Base-by-base conservation (phyloP, 2,797 vertebrate genomes). In the Orientallactaga sibirica region DNA sequence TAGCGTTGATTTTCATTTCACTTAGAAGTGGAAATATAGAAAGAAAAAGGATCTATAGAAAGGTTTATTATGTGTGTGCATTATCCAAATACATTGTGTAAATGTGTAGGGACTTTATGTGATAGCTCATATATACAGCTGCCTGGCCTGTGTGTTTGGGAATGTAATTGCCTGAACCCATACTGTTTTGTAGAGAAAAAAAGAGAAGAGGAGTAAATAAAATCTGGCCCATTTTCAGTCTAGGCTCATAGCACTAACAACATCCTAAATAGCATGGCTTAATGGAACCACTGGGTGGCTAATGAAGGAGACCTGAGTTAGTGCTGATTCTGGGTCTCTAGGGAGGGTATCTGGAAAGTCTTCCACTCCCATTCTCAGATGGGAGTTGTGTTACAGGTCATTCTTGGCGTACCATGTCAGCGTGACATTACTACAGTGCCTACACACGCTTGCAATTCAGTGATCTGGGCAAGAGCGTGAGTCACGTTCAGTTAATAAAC, bases 1-100 rank as follows among this genome's bases (percentile, higher is more conserved):
- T 94, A 4, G 48, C 41, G 48, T 74, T 94, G 92, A 96, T 95
- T 96, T 95, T 93, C 81, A 93, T 92, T 94, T 95, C 91, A 81
- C 89, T 96, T 88, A 92, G 61, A 96, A 97, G 92, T 89, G 92
- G 82, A 82, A 95, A 93, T 68, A 71, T 16, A 77, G 79, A 64
- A 92, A 95, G 95, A 97, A 94, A 95, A 95, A 94, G 85, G 92
- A 95, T 94, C 94, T 88, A 96, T 75, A 81, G 97, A 96, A 96
- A 97, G 95, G 89, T 97, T 97, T 96, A 97, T 88, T 95, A 94
- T 75, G 91, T 97, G 93, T 96, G 81, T 94, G 92, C 92, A 92
- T 92, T 95, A 92, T 95, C 92, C 96, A 96, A 94, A 94, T 86
- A 74, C 37, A 76, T 75, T 85, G 93, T 96, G 92, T 95, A 94